Evolutionary conservation across 2,113 vertebrate genomes (phyloP).

Genomic region (Strigops habroptila): DNA sequence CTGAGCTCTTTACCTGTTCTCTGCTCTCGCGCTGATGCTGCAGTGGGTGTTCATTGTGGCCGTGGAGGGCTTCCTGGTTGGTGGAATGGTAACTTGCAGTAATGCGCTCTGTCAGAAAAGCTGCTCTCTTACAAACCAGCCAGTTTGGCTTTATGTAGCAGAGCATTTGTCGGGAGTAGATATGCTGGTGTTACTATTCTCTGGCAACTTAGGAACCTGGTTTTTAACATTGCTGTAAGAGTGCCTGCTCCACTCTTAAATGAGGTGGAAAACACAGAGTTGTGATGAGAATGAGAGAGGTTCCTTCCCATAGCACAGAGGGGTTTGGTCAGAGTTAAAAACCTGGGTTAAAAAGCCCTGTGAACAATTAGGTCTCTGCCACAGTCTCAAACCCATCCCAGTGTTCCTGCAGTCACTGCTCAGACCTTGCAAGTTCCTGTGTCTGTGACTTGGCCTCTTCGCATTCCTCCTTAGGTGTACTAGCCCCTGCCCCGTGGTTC

Average conservation of each 20-base stretch:
- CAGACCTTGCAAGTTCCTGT: rapidly evolving
- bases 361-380: background rate
- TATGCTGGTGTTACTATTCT: rapidly evolving
- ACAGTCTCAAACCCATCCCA: background rate
- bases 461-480: background rate
- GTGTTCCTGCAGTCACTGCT: background rate
- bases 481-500: background rate
- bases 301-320: rapidly evolving
- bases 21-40: rapidly evolving
- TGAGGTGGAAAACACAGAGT: background rate
- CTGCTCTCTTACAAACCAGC: background rate
- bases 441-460: rapidly evolving
- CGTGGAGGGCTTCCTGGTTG: background rate
- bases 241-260: rapidly evolving
- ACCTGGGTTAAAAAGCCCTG: background rate
- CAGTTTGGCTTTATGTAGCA: background rate
- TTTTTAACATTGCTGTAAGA: background rate
- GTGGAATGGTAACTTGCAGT: background rate
- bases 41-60: rapidly evolving
- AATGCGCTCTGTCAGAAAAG: background rate
- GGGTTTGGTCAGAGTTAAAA: background rate
- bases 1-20: background rate
- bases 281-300: rapidly evolving
- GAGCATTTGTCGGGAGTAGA: background rate
- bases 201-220: background rate